These are phyloP conservation scores for Machaerirhynchus nigripectus DNA, from an alignment of 2,113 vertebrate species.

Conservation along the genomic window DNA sequence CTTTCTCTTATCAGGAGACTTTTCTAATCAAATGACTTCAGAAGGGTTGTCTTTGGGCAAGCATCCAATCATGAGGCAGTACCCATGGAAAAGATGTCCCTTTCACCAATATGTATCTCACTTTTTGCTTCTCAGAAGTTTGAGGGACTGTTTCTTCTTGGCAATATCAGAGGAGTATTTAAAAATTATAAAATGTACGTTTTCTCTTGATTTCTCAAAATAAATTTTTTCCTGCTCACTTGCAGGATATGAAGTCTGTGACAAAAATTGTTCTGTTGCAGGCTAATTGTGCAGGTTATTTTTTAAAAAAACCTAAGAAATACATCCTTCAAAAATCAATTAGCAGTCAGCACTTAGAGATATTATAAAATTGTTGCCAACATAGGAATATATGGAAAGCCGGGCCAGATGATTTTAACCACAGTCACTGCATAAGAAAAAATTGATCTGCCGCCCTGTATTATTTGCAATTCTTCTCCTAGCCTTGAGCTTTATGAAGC, in stretches of 20 bases:
- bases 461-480: background rate
- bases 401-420: background rate
- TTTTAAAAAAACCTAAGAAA: background rate
- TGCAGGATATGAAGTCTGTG: background rate
- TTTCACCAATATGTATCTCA: background rate
- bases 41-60: background rate
- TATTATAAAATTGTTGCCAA: background rate
- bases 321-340: background rate
- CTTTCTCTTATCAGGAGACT: background rate
- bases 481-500: background rate
- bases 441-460: background rate
- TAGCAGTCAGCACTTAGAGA: background rate
- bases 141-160: background rate
- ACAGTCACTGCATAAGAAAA: background rate
- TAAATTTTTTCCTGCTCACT: background rate
- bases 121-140: background rate
- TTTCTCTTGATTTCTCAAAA: background rate
- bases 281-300: background rate
- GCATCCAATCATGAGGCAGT: background rate
- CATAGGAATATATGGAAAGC: background rate
- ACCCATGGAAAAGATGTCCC: background rate
- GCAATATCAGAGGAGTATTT: background rate
- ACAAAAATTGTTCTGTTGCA: background rate
- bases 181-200: background rate
- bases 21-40: background rate